Base-by-base conservation (phyloP, 2,113 vertebrate genomes). In the Limnothrissa miodon region DNA sequence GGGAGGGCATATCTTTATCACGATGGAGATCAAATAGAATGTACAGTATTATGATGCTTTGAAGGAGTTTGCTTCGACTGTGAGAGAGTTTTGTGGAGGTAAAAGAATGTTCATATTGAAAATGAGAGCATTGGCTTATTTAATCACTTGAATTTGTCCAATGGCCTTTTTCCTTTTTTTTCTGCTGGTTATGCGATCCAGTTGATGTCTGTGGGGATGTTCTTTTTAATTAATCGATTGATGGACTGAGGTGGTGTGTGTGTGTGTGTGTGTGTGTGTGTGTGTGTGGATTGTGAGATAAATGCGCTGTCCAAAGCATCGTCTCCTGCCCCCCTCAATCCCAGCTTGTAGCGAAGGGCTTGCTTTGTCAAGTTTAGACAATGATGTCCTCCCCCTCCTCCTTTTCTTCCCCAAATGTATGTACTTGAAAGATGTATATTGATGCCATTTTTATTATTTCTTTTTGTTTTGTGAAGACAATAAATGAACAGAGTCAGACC, bases 341-440 rank as follows among this genome's bases (percentile, higher is more conserved):
- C 66, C 1, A 36, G 62, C 62, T 70, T 70, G 62, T 70, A 74
- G 66, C 66, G 33, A 74, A 33, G 29, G 66, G 66, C 66, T 74
- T 36, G 29, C 66, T 33, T 33, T 74, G 66, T 74, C 66, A 74
- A 4, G 9, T 36, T 74, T 3, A 74, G 66, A 74, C 66, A 74
- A 1, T 36, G 66, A 74, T 74, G 66, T 13, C 66, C 66, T 36
- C 33, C 33, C 33, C 33, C 25, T 29, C 66, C 66, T 36, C 33
- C 33, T 70, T 70, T 9, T 62, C 36, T 15, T 36, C 33, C 33
- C 29, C 66, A 74, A 39, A 74, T 74, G 9, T 66, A 85, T 81
- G 85, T 85, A 89, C 88, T 88, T 88, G 88, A 89, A 88, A 83
- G 85, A 85, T 88, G 85, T 86, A 83, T 86, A 82, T 86, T 74